Evolutionary conservation across 2,113 vertebrate genomes (phyloP).

Genomic region (Cyprinus carpio): DNA sequence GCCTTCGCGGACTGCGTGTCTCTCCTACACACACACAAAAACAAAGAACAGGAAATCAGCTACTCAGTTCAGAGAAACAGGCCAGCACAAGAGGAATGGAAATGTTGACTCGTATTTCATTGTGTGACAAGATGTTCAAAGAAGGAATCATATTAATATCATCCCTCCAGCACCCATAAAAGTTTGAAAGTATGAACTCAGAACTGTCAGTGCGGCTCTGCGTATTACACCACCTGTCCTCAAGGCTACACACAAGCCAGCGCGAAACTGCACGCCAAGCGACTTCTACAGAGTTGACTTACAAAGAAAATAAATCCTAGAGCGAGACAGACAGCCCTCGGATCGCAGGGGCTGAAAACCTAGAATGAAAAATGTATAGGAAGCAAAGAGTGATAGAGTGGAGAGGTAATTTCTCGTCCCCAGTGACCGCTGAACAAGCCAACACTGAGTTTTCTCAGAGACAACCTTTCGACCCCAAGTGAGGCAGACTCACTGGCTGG

Average conservation of each 20-base stretch:
- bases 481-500: slow-evolving; percentile 72
- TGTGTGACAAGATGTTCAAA: slow-evolving; percentile 57
- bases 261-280: slow-evolving; percentile 64
- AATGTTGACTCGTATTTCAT: slow-evolving; percentile 57
- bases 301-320: slow-evolving; percentile 23
- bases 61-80: not conserved
- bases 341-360: not conserved
- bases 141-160: slow-evolving; percentile 57
- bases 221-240: slow-evolving; percentile 2
- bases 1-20: slow-evolving; percentile 72
- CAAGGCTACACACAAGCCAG: not conserved
- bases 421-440: slow-evolving; percentile 71
- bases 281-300: slow-evolving; percentile 52
- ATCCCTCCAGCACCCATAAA: slow-evolving; percentile 66
- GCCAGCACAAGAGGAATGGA: slow-evolving; percentile 51
- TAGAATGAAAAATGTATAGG: slow-evolving; percentile 53
- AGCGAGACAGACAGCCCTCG: slow-evolving; percentile 31
- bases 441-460: slow-evolving; percentile 63
- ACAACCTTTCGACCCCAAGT: slow-evolving; percentile 68
- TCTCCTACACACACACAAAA: slow-evolving; percentile 59
- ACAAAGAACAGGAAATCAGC: slow-evolving; percentile 30
- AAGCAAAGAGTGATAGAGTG: slow-evolving; percentile 66
- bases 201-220: slow-evolving; percentile 51
- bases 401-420: slow-evolving; percentile 69
- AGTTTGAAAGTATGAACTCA: slow-evolving; percentile 65